Conservation (phyloP, 2,113 vertebrate species). For the Phylloscopus trochiloides region DNA sequence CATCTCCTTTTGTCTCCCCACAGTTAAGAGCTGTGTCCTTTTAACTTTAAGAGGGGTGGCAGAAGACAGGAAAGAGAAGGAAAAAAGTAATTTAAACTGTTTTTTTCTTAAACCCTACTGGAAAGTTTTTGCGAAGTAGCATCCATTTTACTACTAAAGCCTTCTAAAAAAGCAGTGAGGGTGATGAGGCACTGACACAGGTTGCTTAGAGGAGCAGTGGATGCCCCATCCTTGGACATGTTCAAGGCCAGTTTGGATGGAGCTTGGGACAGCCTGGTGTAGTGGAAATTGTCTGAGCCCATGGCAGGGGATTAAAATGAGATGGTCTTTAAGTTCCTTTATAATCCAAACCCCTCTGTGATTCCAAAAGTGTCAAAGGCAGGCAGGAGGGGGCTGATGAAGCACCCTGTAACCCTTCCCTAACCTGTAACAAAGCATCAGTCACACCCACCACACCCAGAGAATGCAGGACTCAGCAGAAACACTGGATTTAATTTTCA, state of each 20-base stretch:
- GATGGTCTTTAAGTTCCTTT: neutral
- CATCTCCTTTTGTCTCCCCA: too few relatives aligned
- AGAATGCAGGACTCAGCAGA: neutral
- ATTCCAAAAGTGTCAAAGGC: neutral
- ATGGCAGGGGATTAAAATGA: neutral
- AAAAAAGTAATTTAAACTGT: neutral
- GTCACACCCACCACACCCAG: neutral
- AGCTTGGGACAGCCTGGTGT: neutral
- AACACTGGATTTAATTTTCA: accelerated
- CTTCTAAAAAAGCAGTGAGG: neutral
- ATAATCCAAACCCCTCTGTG: neutral
- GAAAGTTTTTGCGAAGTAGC: neutral
- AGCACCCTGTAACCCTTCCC: neutral
- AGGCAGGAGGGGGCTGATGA: accelerated
- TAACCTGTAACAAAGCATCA: neutral
- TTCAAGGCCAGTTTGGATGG: neutral
- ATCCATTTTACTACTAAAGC: neutral
- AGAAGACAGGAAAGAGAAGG: neutral
- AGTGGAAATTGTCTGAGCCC: neutral
- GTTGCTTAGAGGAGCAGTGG: neutral
- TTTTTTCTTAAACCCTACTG: neutral
- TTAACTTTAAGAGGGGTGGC: neutral
- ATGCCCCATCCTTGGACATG: neutral
- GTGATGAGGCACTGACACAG: neutral
- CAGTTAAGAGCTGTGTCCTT: neutral